Base-by-base conservation (phyloP, 1,140 invertebrate species). In the Zaprionus capensis region DNA sequence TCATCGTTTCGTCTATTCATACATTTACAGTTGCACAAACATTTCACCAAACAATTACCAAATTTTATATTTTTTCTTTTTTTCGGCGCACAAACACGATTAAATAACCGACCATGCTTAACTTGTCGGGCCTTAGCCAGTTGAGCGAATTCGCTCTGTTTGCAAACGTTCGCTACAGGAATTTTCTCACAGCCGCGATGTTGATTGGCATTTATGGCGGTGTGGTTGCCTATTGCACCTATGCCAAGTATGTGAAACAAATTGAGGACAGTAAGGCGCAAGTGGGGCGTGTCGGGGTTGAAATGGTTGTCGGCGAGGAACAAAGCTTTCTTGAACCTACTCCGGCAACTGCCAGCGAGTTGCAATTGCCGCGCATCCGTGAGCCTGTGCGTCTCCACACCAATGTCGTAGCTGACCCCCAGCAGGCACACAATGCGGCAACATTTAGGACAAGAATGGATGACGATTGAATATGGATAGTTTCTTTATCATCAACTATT, bases 41-140 rank as follows among this genome's bases (percentile, higher is more conserved):
- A 51, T 24, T 51, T 24, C 46, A 51, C 46, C 4, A 14, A 24
- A 51, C 46, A 51, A 51, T 51, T 12, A 51, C 46, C 17, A 51
- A 51, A 51, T 22, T 51, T 51, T 51, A 24, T 22, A 51, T 24
- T 22, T 51, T 51, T 51, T 24, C 44, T 5, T 22, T 51, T 5
- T 22, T 51, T 51, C 20, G 46, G 20, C 12, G 22, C 22, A 24
- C 20, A 51, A 5, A 51, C 20, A 12, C 12, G 11, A 22, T 12
- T 17, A 5, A 12, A 22, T 22, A 51, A 51, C 46, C 46, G 46
- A 51, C 17, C 17, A 51, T 51, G 46, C 20, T 51, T 51, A 20
- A 20, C 20, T 22, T 51, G 46, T 22, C 20, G 46, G 46, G 9
- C 20, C 11, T 51, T 12, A 20, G 20, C 17, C 17, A 51, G 3